Base-by-base conservation (phyloP, 2,797 vertebrate genomes). In the Varecia variegata region DNA sequence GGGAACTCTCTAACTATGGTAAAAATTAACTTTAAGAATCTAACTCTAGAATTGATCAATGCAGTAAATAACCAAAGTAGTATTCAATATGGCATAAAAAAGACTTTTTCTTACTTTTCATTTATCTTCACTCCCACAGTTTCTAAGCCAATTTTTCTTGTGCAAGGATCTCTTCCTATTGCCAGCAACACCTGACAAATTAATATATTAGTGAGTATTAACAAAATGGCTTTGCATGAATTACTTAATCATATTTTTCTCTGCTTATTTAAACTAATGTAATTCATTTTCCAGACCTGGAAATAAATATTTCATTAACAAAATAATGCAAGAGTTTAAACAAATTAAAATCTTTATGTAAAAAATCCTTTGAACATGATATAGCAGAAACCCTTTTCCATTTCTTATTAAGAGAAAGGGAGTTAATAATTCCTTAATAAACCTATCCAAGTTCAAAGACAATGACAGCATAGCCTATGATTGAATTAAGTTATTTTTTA, bases 81-180 rank as follows among this genome's bases (percentile, higher is more conserved):
- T 17, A 88, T 25, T 4, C 10, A 94, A 23, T 9, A 30, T 2
- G 1, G 54, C 3, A 23, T 5, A 47, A 38, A 1, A 79, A 73
- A 85, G 35, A 13, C 54, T 20, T 83, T 56, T 62, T 94, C 98
- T 97, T 98, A 99, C 99, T 98, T 99, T 96, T 98, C 98, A 97
- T 98, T 99, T 97, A 99, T 98, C 90, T 97, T 98, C 94, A 99
- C 99, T 52, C 99, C 99, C 0, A 99, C 98, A 1, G 97, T 98
- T 80, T 99, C 98, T 96, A 99, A 98, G 70, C 99, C 99, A 56
- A 99, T 98, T 85, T 96, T 98, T 80, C 98, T 96, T 23, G 99
- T 99, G 95, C 98, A 99, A 12, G 99, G 92, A 84, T 99, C 99
- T 97, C 99, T 99, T 97, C 99, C 99, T 1, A 99, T 98, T 54